Conservation (phyloP, 2,797 vertebrate species). For the Onychomys arenicola region DNA sequence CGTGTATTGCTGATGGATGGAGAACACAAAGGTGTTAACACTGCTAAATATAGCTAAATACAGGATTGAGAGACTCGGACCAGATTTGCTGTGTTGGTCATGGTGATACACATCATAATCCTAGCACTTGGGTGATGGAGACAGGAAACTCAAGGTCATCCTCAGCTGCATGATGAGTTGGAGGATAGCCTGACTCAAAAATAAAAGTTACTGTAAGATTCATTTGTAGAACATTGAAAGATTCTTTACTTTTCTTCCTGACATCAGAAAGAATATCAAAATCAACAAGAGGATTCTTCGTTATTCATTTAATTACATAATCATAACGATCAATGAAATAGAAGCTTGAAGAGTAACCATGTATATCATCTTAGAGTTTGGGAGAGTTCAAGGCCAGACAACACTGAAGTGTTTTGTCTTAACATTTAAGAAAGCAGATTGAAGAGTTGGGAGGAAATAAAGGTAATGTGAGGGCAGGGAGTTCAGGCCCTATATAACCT, state of each 20-base stretch:
- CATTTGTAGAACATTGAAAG: slow-evolving; percentile 37
- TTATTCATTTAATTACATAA: slow-evolving; percentile 16
- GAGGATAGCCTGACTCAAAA: not conserved
- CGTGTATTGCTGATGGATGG: not conserved
- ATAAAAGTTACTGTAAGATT: not conserved
- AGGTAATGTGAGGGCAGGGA: not conserved
- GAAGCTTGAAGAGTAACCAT: slow-evolving; percentile 13
- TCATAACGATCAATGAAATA: not conserved
- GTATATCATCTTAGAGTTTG: slow-evolving; percentile 21
- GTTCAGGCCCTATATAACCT: not conserved
- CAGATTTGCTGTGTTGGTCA: not conserved
- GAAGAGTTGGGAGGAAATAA: not conserved
- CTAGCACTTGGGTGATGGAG: not conserved
- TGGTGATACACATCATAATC: not conserved
- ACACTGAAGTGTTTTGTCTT: not conserved
- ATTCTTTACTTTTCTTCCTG: slow-evolving; percentile 27
- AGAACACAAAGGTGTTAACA: not conserved
- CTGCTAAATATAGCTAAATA: not conserved
- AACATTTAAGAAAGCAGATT: slow-evolving; percentile 21
- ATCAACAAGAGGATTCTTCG: not conserved
- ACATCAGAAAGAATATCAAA: slow-evolving; percentile 29
- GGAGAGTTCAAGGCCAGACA: not conserved
- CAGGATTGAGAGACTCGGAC: not conserved
- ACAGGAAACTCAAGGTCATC: not conserved
- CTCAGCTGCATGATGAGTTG: not conserved